phyloP scores from a whole-genome alignment of 2,888 invertebrate genomes.

The Muschampia plurimacula region DNA sequence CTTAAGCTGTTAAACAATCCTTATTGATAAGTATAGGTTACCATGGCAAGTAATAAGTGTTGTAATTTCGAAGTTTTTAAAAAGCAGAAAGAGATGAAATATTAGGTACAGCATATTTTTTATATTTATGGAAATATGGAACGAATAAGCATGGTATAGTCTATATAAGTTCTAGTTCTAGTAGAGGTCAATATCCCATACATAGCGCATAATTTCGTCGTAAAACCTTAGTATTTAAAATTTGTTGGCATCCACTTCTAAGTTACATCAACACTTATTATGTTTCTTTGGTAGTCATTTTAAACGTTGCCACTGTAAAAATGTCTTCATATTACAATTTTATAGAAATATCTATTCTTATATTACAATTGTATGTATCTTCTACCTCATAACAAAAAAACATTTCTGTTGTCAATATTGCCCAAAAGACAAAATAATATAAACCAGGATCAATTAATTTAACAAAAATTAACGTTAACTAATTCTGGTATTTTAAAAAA shows the following conservation, averaged over 20 bases:
- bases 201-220: background rate
- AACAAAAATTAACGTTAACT: too few species aligned
- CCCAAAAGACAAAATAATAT: too few species aligned
- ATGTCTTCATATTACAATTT: slow-evolving; percentile 6
- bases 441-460: too few species aligned
- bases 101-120: too few species aligned
- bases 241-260: background rate
- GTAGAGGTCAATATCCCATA: too few species aligned
- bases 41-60: background rate
- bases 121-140: too few species aligned
- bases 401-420: slow-evolving; percentile 9
- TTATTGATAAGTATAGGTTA: slow-evolving; percentile 10
- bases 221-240: background rate
- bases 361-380: slow-evolving; percentile 17
- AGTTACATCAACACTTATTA: background rate
- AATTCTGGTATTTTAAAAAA: too few species aligned
- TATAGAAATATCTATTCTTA: slow-evolving; percentile 7
- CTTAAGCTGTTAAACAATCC: slow-evolving; percentile 8
- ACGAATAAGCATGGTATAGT: too few species aligned
- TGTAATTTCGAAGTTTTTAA: background rate
- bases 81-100: too few species aligned
- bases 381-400: slow-evolving; percentile 17
- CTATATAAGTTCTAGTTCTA: too few species aligned
- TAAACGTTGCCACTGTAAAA: slow-evolving; percentile 22
- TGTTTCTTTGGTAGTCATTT: background rate